Conservation (phyloP, 2,113 vertebrate genomes). For the Hemichromis elongatus region DNA sequence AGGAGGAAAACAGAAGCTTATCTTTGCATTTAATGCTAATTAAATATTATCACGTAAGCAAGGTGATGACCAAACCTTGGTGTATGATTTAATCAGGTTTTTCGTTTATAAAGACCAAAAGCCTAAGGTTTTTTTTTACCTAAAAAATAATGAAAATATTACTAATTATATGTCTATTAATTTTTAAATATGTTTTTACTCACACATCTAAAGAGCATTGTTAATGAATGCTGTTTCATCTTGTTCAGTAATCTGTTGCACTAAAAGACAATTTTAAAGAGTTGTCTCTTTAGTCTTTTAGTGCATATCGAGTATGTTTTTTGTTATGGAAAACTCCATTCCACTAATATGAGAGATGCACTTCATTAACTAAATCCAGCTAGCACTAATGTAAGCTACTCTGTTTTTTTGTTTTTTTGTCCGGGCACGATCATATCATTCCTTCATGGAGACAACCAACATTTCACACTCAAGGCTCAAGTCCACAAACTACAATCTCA, state of each 20-base stretch:
- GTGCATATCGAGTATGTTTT: neutral
- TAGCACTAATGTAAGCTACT: rapidly evolving
- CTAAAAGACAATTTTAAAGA: neutral
- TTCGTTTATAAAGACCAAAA: no score
- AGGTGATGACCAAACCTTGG: no score
- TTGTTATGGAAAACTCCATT: neutral
- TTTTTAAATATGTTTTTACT: neutral
- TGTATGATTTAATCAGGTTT: no score
- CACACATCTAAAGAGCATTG: neutral
- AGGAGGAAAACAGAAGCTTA: neutral
- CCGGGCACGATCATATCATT: neutral
- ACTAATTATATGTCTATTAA: neutral
- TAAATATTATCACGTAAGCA: neutral
- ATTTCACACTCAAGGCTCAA: neutral
- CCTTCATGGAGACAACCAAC: neutral
- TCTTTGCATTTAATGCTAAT: neutral
- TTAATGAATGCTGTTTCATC: neutral
- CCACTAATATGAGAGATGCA: neutral
- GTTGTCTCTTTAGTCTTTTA: neutral
- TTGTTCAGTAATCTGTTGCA: no score
- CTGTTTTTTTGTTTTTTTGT: neutral
- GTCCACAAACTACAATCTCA: neutral
- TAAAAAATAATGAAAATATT: no score
- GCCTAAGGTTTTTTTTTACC: no score
- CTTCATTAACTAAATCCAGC: neutral